Base-by-base conservation (phyloP, 1,140 invertebrate species). In the Listronotus bonariensis region DNA sequence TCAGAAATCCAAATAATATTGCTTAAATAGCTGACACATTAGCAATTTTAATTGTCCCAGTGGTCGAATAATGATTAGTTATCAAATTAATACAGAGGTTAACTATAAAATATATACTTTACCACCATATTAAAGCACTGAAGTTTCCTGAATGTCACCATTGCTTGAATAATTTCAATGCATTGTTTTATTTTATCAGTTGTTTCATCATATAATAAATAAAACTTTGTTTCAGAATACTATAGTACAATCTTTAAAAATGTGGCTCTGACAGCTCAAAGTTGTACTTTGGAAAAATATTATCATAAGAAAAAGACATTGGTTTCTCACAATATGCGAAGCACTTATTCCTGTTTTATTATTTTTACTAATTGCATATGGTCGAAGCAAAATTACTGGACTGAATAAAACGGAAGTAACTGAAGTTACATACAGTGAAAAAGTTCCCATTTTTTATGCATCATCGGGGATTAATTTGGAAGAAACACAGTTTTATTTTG, bases 271-370 rank as follows among this genome's bases (percentile, higher is more conserved):
- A 6, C 64, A 71, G 42, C 49, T 74, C 1, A 69, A 65, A 45
- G 69, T 79, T 26, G 68, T 80, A 11, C 34, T 81, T 31, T 81
- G 80, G 80, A 82, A 82, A 65, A 81, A 80, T 65, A 68, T 72
- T 9, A 43, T 78, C 14, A 76, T 82, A 7, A 61, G 80, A 36
- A 74, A n/a, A 61, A 62, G 77, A 15, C 80, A 82, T 66, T 80
- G 74, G 72, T 48, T 81, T 34, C 68, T 81, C 34, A 79, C 79
- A 26, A 31, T 78, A 20, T 76, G 76, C 9, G 80, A 81, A 69
- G 68, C 80, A 36, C 15, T 78, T 5, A 71, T 81, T 1, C 79
- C 77, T 4, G 72, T 79, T 3, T 32, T 78, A 31, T 64, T 79
- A 54, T 79, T 79, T 40, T 36, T 72, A 8, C 34, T 79, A 15